Base-by-base conservation (phyloP, 2,113 vertebrate genomes). In the Mustela lutreola region DNA sequence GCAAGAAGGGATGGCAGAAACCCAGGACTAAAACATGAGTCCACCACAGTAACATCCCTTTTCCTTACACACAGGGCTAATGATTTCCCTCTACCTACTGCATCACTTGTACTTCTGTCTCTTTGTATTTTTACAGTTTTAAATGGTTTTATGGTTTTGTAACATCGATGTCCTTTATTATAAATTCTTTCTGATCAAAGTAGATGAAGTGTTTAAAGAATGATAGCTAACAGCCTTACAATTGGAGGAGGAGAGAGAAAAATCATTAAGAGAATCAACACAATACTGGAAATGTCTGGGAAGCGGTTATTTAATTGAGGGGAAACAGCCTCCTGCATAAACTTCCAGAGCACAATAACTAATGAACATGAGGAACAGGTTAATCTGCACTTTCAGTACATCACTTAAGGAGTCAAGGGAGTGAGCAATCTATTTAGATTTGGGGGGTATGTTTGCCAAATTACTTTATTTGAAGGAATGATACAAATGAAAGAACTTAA, bases 171-270 rank as follows among this genome's bases (percentile, higher is more conserved):
- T 60, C 56, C 26, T 95, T 42, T 86, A 82, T 42, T 78, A 78
- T 81, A 97, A 58, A 86, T 86, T 89, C 4, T 79, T 89, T 83
- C 79, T 80, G 33, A 78, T 53, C 14, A 81, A 96, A 82, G 76
- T 73, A 92, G 58, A 84, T 73, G 73, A 90, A 21, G 19, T 83
- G 56, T 48, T 91, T 78, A 39, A 96, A 97, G 89, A 93, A n/a
- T 76, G 65, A 60, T 80, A 92, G 39, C 28, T 31, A 92, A 84
- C 9, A 94, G 39, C 39, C 19, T 85, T 70, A 50, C 24, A 91
- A 82, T 33, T 89, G 39, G 94, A 26, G 58, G 7, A 89, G 11
- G 15, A 70, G 62, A 71, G 18, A 39, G 39, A 92, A 60, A 79
- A 60, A n/a, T 76, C 81, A 63, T 60, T 78, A 9, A 85, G 83